Evolutionary conservation across 2,113 vertebrate species (phyloP), one percentile per base, ranked within the genome.

Genomic region (Prunella himalayana): DNA sequence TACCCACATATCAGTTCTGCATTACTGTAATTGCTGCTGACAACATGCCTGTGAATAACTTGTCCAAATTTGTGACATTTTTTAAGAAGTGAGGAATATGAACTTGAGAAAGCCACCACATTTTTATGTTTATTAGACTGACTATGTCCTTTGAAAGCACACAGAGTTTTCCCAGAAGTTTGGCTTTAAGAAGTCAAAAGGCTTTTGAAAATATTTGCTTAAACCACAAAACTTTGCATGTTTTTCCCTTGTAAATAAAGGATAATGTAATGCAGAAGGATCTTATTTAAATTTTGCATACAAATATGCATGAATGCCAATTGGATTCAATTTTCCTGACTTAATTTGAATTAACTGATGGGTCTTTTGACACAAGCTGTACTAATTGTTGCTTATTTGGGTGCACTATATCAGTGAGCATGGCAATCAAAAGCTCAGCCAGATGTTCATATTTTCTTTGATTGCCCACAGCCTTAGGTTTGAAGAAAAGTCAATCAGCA

Each of bases 341-440:
- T 97, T 98, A 97, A 98, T 98, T 97, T 97, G 92, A 98, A 98
- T 98, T 97, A 98, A 95, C 95, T 96, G 97, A 97, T 66, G 69
- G 80, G 82, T 96, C 96, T 98, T 98, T 97, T 97, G 97, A 97
- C 97, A 98, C 94, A 95, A 91, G 91, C 92, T 94, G 86, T 92
- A 97, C 94, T 98, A 97, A 98, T 97, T 97, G 93, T 95, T 97
- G 95, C 96, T 97, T 98, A 96, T 98, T 97, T 97, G 95, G 96
- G 96, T 97, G 93, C 66, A 68, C 72, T 95, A 25, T 94, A 92
- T 98, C 96, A 95, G 90, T 81, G 66, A 97, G 89, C 73, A 64
- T 50, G 60, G 95, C 96, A 97, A 97, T 97, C 97, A 96, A 88
- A 95, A 95, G 53, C 92, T 77, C 82, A 95, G 84, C 95, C 95